These are phyloP conservation scores for Candidula unifasciata DNA, from an alignment of 2,888 invertebrate species.

Conservation along the genomic window DNA sequence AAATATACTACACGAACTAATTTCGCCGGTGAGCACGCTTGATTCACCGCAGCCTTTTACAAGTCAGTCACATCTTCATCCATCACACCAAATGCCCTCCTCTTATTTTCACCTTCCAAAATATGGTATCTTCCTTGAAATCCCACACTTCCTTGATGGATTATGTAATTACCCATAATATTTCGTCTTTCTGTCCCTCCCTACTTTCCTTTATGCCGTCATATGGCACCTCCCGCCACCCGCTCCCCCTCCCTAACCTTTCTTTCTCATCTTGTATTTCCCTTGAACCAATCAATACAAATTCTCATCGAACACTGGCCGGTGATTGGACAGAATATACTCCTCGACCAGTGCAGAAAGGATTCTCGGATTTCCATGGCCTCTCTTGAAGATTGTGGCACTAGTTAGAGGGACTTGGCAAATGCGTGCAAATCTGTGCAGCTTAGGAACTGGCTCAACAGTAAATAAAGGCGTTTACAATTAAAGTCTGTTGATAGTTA, in stretches of 20 bases:
- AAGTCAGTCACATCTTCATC: too few species aligned
- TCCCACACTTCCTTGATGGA: not conserved
- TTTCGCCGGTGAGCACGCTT: too few species aligned
- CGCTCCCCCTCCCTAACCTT: constrained; percentile 1
- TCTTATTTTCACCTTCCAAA: too few species aligned
- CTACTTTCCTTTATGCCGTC: not conserved
- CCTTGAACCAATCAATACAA: constrained; percentile 1
- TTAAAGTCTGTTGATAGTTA: too few species aligned
- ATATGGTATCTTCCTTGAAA: constrained; percentile 5
- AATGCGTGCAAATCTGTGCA: constrained; percentile 1
- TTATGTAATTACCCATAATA: not conserved
- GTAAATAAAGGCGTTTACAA: too few species aligned
- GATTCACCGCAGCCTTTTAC: too few species aligned
- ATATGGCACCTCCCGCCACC: not conserved
- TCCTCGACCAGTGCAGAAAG: not conserved
- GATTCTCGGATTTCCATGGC: not conserved
- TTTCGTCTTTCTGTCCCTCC: constrained; percentile 21
- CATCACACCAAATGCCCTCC: too few species aligned
- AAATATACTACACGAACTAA: too few species aligned
- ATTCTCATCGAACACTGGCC: not conserved
- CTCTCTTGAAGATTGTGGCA: not conserved
- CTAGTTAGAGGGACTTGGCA: not conserved
- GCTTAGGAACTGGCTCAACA: not conserved
- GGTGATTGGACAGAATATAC: constrained; percentile 12
- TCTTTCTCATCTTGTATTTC: not conserved